Base-by-base conservation (phyloP, 2,888 invertebrate genomes). In the Heliconius sara region DNA sequence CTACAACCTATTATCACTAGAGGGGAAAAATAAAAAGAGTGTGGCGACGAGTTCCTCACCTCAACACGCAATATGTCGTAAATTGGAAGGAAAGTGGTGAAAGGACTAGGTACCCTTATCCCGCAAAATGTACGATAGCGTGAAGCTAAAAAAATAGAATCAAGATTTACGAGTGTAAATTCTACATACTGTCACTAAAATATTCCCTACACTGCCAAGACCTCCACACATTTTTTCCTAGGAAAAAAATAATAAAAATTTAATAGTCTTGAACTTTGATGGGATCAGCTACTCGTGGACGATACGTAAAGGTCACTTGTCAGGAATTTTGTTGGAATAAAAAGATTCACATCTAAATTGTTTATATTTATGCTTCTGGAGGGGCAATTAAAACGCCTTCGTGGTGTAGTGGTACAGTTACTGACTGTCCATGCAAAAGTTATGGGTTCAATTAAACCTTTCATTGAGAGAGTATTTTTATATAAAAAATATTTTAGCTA, bases 281-380 rank as follows among this genome's bases (percentile, higher is more conserved):
- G 57, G 72, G n/a, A 60, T 57, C 57, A 73, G 57, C 73, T n/a
- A 34, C 73, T 73, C 19, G 75, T 47, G 30, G 30, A 73, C 57
- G 30, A 65, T 27, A 63, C 25, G 75, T 66, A 75, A 65, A 75
- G 75, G 65, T 63, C 47, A 47, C 66, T 75, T 75, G 75, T 66
- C 75, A 43, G 66, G 65, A 75, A 75, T 75, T 75, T 65, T 43
- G 75, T 75, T 43, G 65, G 43, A 25, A 75, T 34, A 75, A 75
- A 75, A 75, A 75, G 75, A 75, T 75, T 75, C 75, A 66, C 65
- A 75, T 75, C 75, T 75, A 60, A 73, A 60, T n/a, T 73, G 73
- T 73, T 73, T 34, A 73, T 39, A 73, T 60, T n/a, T 73, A 73
- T 25, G 60, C 60, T 25, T 73, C 34, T 30, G 60, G 39, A 60